Base-by-base conservation (phyloP, 1,140 invertebrate genomes). In the Lepidotrigona ventralis region DNA sequence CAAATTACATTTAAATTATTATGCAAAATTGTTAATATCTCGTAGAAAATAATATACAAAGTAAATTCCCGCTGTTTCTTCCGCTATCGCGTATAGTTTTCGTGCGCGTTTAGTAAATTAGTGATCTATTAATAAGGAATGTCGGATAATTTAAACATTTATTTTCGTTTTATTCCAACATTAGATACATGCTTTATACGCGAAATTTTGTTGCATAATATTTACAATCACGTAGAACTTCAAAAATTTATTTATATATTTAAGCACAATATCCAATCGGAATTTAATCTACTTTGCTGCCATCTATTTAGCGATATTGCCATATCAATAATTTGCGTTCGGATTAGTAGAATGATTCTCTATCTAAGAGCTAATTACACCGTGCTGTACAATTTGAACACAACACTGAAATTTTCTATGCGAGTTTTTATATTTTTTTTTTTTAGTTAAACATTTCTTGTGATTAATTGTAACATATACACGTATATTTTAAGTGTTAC, bases 171-270 rank as follows among this genome's bases (percentile, higher is more conserved):
- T 21, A 33, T 51, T 23, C 15, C 14, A 39, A 26, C 46, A 33
- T 63, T 2, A 19, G 12, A 15, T 70, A 8, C 39, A 63, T n/a
- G n/a, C 15, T 69, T 64, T 11, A 68, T 29, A n/a, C 6, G 53
- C 19, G 39, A 69, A 29, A 56, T 76, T 46, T 82, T 66, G 53
- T 82, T 82, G 72, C 73, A 68, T 76, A 76, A 82, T 76, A 76
- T 76, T 76, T 76, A 73, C 23, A 21, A 19, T 56, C 39, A 26
- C 21, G 14, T 60, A 73, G 5, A 29, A 81, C 15, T 81, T 82
- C n/a, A 58, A 76, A 82, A 82, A 82, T 82, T 68, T 82, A 29
- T 68, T 76, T 58, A 82, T 82, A 58, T 82, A 29, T 68, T 76
- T 58, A 58, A 75, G 2, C n/a, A 23, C 6, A 69, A 19, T 26